Conservation (phyloP, 2,888 invertebrate genomes). For the Bellardia pandia region DNA sequence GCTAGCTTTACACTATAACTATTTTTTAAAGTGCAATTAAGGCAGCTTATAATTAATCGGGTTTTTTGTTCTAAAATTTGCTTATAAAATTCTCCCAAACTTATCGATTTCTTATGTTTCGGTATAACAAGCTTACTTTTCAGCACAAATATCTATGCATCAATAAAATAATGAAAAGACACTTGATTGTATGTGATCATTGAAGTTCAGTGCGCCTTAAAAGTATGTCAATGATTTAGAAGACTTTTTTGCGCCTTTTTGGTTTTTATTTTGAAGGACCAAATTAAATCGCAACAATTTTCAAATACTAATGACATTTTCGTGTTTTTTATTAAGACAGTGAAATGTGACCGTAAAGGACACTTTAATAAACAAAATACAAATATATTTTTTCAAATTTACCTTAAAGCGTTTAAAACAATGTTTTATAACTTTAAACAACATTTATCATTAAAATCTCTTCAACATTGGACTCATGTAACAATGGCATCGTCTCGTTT, state of each 20-base stretch:
- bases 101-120: no score
- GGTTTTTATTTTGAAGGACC: constrained; percentile 16
- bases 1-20: no score
- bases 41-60: no score
- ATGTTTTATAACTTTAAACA: no score
- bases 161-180: constrained; percentile 21
- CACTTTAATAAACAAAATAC: neutral
- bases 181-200: constrained; percentile 1
- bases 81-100: no score
- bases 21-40: no score
- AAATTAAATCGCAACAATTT: constrained; percentile 12
- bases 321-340: neutral
- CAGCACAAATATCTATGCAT: neutral
- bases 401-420: no score
- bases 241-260: neutral
- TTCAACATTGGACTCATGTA: no score
- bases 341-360: neutral
- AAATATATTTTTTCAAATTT: neutral
- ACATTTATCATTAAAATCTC: no score
- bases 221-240: constrained; percentile 55
- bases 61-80: no score
- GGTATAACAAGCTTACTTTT: no score
- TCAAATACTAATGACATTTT: constrained; percentile 13
- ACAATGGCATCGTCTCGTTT: neutral
- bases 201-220: neutral